phyloP scores from a whole-genome alignment of 1,140 invertebrate species.

The Drosophila kurseongensis region DNA sequence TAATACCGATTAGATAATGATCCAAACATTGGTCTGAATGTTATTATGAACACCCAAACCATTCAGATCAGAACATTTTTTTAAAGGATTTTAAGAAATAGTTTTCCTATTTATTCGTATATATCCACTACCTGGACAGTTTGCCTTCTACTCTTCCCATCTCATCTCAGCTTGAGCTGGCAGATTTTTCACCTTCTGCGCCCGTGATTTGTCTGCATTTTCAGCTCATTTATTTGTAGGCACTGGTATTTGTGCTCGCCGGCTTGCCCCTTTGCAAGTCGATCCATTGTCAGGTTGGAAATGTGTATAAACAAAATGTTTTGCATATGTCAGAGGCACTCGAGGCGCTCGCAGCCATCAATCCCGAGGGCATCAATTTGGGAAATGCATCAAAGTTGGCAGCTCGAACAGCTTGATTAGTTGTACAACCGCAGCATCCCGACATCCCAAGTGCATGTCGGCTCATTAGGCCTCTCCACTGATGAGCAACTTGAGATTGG shows the following conservation, averaged over 20 bases:
- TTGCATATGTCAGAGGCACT: conserved; percentile 74
- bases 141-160: not conserved
- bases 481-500: conserved; percentile 39
- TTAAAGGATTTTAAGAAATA: too few species aligned
- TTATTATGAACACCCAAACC: too few species aligned
- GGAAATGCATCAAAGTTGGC: conserved; percentile 80
- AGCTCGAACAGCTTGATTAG: conserved; percentile 80
- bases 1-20: too few species aligned
- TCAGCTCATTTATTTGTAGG: conserved; percentile 67
- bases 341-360: conserved; percentile 56
- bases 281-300: conserved; percentile 34
- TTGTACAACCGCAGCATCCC: conserved; percentile 51
- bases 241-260: conserved; percentile 3
- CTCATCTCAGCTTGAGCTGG: conserved; percentile 26
- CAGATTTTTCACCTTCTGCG: conserved; percentile 63
- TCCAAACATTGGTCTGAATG: too few species aligned
- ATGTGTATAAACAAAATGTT: conserved; percentile 69
- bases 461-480: conserved; percentile 69
- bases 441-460: conserved; percentile 66
- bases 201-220: conserved; percentile 74
- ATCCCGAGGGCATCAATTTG: conserved; percentile 65
- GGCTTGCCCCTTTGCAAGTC: not conserved
- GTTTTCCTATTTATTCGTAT: not conserved
- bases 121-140: not conserved
- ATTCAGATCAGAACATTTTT: too few species aligned